A percentile compares a stretch with the other conserved stretches of the same genome.
Conservation (phyloP, 2,888 invertebrate species). For the Ommatoiulus sabulosus region DNA sequence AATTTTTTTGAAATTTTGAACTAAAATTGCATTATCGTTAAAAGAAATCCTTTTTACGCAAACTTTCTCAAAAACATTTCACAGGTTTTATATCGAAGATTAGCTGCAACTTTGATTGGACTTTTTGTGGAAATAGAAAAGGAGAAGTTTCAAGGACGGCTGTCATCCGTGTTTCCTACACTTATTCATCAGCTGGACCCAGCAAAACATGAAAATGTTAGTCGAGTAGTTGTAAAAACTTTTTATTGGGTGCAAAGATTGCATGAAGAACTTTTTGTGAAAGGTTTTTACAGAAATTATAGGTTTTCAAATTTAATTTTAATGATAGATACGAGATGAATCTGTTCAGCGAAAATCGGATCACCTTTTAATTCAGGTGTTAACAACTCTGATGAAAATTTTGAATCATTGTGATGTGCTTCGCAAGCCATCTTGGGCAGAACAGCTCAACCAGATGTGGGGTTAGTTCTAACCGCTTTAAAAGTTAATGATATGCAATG, state of each 20-base stretch:
- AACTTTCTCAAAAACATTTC: neutral
- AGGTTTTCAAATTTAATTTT: neutral
- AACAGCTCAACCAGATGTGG: slow-evolving; percentile 64
- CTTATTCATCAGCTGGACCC: slow-evolving; percentile 69
- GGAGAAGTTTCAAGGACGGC: slow-evolving; percentile 76
- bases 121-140: slow-evolving; percentile 84
- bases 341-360: slow-evolving; percentile 64
- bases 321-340: slow-evolving; percentile 59
- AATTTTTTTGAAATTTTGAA: neutral
- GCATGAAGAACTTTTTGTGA: neutral
- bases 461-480: slow-evolving; percentile 62
- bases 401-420: slow-evolving; percentile 64
- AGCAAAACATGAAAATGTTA: slow-evolving; percentile 16
- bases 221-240: neutral
- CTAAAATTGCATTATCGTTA: neutral
- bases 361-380: slow-evolving; percentile 65
- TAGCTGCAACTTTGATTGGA: slow-evolving; percentile 81
- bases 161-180: slow-evolving; percentile 75
- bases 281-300: neutral
- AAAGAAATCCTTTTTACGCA: too few relatives aligned
- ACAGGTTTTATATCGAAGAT: neutral
- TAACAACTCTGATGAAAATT: slow-evolving; percentile 66
- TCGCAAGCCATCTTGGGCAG: slow-evolving; percentile 63
- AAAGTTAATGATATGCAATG: neutral
- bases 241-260: too few relatives aligned